Percentiles rank a stretch among this genome's conserved stretches.
phyloP scores from a whole-genome alignment of 1,140 invertebrate genomes.

The Dufourea novaeangliae region DNA sequence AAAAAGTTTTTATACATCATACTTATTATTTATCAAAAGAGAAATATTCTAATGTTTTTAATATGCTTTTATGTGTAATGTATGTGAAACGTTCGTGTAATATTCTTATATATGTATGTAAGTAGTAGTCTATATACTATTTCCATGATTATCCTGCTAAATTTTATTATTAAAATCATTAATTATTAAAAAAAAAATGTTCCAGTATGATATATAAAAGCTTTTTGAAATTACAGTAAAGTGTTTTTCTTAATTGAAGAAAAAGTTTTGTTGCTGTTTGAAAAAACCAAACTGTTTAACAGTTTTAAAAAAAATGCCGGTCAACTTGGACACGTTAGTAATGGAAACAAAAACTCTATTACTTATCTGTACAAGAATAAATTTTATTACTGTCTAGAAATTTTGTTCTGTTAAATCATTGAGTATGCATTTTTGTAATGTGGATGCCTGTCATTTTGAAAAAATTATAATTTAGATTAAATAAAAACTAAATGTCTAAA shows the following conservation, averaged over 20 bases:
- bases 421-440: conserved; percentile 34
- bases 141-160: neutral
- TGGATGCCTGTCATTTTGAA: conserved; percentile 33
- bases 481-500: neutral
- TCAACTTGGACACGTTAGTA: conserved; percentile 21
- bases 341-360: conserved; percentile 35
- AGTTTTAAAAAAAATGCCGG: conserved; percentile 10
- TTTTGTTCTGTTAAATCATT: conserved; percentile 19
- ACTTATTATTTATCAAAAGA: neutral
- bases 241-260: conserved; percentile 2
- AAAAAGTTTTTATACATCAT: neutral
- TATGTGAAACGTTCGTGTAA: neutral
- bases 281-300: neutral
- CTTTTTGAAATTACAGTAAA: conserved; percentile 17
- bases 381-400: conserved; percentile 49
- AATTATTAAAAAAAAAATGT: neutral
- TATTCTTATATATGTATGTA: neutral
- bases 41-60: neutral
- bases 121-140: neutral
- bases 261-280: neutral
- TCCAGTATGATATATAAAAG: neutral
- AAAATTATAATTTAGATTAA: neutral
- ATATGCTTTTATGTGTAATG: neutral
- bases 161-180: neutral
- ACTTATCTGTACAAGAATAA: conserved; percentile 45